These are phyloP conservation scores for Alcis repandata DNA, from an alignment of 2,888 invertebrate genomes.

Conservation along the genomic window DNA sequence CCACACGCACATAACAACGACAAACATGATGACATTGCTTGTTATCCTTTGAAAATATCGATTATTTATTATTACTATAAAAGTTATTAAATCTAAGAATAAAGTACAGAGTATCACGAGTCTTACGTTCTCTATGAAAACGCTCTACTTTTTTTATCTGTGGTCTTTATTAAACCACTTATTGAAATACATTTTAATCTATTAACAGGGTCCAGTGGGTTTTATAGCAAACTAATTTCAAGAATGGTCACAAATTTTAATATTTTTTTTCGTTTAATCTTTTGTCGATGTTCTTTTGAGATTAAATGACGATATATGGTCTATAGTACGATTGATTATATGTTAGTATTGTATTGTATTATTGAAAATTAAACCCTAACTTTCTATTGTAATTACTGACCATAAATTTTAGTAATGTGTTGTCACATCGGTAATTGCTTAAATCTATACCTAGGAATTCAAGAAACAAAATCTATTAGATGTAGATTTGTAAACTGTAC, in stretches of 20 bases:
- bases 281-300: too few species aligned
- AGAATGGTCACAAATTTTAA: too few species aligned
- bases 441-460: background rate
- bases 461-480: background rate
- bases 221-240: background rate
- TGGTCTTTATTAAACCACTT: background rate
- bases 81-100: conserved; percentile 51
- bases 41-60: conserved; percentile 73
- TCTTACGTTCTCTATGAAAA: conserved; percentile 23
- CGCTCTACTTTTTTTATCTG: background rate
- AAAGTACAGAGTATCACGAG: conserved; percentile 32
- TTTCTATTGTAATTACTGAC: background rate
- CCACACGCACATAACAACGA: conserved; percentile 48
- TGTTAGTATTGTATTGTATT: background rate
- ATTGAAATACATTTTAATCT: background rate
- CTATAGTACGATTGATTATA: too few species aligned
- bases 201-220: background rate
- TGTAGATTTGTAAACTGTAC: background rate
- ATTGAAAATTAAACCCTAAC: background rate
- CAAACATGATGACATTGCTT: conserved; percentile 72
- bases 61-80: conserved; percentile 35
- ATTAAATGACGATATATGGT: background rate
- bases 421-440: background rate
- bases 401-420: background rate
- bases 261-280: too few species aligned